Evolutionary conservation across 2,797 vertebrate species (phyloP).

Genomic region (Cacajao melanocephalus): DNA sequence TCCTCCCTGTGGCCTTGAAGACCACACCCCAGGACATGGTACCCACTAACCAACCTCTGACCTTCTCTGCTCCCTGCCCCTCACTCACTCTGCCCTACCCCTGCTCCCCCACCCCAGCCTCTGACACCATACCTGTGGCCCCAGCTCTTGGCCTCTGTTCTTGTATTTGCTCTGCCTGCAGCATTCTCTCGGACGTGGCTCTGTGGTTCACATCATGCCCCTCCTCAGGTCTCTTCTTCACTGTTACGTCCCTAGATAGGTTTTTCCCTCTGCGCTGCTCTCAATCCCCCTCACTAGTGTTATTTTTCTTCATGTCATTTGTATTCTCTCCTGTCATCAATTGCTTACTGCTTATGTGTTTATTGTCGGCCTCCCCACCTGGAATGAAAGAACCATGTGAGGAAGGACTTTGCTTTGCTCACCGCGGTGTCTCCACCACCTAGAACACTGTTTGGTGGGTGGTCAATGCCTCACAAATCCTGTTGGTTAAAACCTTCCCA

Average conservation of each 20-base stretch:
- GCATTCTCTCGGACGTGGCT: fast-evolving
- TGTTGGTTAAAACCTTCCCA: background rate
- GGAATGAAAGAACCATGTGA: background rate
- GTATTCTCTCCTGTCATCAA: background rate
- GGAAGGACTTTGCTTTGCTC: background rate
- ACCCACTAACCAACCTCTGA: background rate
- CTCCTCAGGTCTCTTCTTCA: background rate
- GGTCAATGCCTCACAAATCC: background rate
- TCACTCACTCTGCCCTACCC: background rate
- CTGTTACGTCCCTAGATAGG: too few species aligned
- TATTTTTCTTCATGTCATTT: background rate
- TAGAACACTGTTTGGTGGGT: background rate
- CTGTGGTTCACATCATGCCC: background rate
- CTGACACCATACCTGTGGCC: background rate
- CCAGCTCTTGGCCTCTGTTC: background rate
- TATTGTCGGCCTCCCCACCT: background rate
- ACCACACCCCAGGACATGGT: background rate
- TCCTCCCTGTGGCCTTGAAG: background rate
- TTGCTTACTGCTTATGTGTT: background rate
- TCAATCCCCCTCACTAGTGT: background rate
- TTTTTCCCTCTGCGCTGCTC: background rate
- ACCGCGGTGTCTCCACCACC: background rate
- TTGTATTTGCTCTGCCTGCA: background rate
- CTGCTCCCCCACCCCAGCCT: background rate
- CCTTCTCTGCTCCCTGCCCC: background rate